phyloP scores from a whole-genome alignment of 2,888 invertebrate genomes.

The Campopleginae sp. region DNA sequence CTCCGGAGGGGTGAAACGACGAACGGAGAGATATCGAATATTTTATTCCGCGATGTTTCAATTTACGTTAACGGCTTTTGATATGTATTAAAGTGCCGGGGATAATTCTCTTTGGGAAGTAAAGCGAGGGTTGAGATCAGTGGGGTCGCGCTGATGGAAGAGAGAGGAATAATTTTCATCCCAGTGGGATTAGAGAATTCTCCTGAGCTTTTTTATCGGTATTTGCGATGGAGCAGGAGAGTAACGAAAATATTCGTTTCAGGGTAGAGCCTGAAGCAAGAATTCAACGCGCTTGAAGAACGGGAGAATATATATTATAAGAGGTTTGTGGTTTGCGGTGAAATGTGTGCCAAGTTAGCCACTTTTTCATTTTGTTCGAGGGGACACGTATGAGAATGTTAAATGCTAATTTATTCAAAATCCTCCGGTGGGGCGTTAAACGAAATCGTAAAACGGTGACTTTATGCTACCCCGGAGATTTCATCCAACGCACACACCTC shows the following conservation, averaged over 20 bases:
- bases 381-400: conserved; percentile 55
- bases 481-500: background rate
- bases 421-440: conserved; percentile 58
- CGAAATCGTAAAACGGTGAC: conserved; percentile 62
- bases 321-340: conserved; percentile 34
- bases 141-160: background rate
- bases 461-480: conserved; percentile 45
- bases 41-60: conserved; percentile 41
- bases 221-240: conserved; percentile 16
- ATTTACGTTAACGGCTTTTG: conserved; percentile 46
- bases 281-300: conserved; percentile 16
- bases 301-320: conserved; percentile 11
- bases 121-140: conserved; percentile 26
- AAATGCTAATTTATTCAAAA: conserved; percentile 76
- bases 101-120: conserved; percentile 35
- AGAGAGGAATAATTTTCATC: conserved; percentile 36
- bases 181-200: conserved; percentile 32
- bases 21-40: conserved; percentile 26
- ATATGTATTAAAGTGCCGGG: conserved; percentile 46
- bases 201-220: conserved; percentile 22
- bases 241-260: conserved; percentile 27
- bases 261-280: background rate
- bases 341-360: conserved; percentile 20
- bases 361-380: conserved; percentile 48
- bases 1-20: background rate